Base-by-base conservation (phyloP, 1,140 invertebrate species). In the Laodelphax striatellus region DNA sequence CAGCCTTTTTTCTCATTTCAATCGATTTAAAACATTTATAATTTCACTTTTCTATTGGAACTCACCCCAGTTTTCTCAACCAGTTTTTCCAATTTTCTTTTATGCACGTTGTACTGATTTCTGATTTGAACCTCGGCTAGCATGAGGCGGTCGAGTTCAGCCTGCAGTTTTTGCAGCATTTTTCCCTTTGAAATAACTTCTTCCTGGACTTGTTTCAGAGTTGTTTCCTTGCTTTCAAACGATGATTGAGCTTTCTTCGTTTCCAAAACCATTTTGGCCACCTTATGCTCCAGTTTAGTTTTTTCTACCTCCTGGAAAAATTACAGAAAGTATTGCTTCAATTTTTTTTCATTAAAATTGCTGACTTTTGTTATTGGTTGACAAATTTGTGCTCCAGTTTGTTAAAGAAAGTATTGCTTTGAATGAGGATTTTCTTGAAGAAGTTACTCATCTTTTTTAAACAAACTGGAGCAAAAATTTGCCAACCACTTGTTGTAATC, bases 231-330 rank as follows among this genome's bases (percentile, higher is more conserved):
- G 11, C 54, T 52, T 54, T 60, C 54, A 11, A 60, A 41, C 10
- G 17, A 19, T 60, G 52, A 54, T 16, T 50, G 22, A 22, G 52
- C 58, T 52, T 60, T 50, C 31, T 60, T 52, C 13, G 54, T 60
- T 19, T 19, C n/a, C 44, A 60, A 21, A 24, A 60, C 28, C 46
- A 53, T 24, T 54, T 46, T 53, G 28, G 58, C 50, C 11, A 60
- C 34, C 17, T 60, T 52, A 21, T 60, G 52, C 21, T 60, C 46
- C 3, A 41, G 8, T 14, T n/a, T 53, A 13, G 52, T 28, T 13
- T 53, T 53, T 31, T 52, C 34, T 16, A 52, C 22, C 24, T 60
- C 58, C 58, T 60, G 34, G 10, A 58, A 58, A 41, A 38, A 6
- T 28, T 38, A 38, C 10, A 11, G 10, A 38, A 38, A 8, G 3